Percentiles rank a stretch among this genome's conserved stretches.
phyloP scores from a whole-genome alignment of 2,888 invertebrate species.

The Dichetophora obliterata region DNA sequence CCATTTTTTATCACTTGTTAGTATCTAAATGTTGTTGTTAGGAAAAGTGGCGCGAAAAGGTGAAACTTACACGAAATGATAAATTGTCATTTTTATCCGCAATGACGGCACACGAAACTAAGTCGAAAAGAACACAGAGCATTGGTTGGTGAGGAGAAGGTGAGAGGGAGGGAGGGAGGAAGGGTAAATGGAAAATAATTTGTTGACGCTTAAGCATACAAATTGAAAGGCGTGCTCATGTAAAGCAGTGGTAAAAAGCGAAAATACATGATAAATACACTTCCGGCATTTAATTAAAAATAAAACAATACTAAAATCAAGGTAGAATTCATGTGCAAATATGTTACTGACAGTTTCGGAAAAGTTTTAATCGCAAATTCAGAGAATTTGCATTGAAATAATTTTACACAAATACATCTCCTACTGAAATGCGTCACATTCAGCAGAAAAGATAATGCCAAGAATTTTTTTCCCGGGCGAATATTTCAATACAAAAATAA shows the following conservation, averaged over 20 bases:
- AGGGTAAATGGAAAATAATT: conserved; percentile 50
- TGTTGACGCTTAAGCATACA: conserved; percentile 34
- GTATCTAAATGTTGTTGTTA: background rate
- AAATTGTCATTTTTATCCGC: conserved; percentile 64
- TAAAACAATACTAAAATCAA: no score
- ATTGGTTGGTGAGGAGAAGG: no score
- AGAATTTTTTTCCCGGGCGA: no score
- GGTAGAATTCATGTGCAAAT: no score
- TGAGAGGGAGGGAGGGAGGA: conserved; percentile 22
- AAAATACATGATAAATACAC: background rate
- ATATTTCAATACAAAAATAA: no score
- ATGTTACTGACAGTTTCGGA: no score
- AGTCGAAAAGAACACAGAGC: conserved; percentile 20
- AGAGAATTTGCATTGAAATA: no score
- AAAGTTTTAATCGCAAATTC: no score
- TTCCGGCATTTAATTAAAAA: background rate
- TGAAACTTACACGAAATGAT: conserved; percentile 58
- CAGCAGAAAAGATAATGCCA: no score
- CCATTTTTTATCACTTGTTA: conserved; percentile 9
- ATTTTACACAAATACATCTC: no score
- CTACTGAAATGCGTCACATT: no score
- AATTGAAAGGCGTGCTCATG: conserved; percentile 3
- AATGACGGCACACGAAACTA: conserved; percentile 39
- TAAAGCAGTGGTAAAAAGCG: background rate
- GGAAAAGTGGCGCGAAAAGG: conserved; percentile 9